Evolutionary conservation across 2,888 invertebrate genomes (phyloP).

Genomic region (Dromius quadrimaculatus): DNA sequence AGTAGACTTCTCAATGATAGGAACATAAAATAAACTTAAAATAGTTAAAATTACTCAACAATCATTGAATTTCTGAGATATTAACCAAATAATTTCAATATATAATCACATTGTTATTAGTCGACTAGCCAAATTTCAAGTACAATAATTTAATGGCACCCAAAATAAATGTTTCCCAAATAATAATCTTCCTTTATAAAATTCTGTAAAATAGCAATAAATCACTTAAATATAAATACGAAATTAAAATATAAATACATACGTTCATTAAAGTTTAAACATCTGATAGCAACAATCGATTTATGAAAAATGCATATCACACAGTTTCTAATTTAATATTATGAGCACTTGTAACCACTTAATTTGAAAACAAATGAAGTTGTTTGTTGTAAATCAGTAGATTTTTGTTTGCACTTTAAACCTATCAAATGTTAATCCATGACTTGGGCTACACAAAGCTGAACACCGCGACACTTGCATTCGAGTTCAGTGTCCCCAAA

Average conservation of each 20-base stretch:
- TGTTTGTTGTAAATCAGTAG: conserved; percentile 14
- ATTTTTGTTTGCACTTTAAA: conserved; percentile 36
- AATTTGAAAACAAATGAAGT: conserved; percentile 30
- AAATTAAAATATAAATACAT: conserved; percentile 42
- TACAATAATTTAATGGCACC: conserved; percentile 10
- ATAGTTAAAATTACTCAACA: background rate
- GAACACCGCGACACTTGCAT: conserved; percentile 47
- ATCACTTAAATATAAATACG: conserved; percentile 28
- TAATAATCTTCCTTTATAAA: background rate
- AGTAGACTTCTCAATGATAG: background rate
- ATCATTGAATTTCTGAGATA: conserved; percentile 4
- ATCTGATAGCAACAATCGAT: conserved; percentile 51
- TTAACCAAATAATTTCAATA: conserved; percentile 31
- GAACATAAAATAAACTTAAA: background rate
- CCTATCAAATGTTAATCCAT: conserved; percentile 35
- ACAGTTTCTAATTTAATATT: conserved; percentile 33
- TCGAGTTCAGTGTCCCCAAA: conserved; percentile 43
- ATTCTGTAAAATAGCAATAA: background rate
- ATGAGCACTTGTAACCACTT: conserved; percentile 20
- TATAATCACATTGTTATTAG: conserved; percentile 24
- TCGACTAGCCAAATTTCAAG: background rate
- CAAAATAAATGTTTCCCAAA: conserved; percentile 8
- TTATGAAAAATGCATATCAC: conserved; percentile 51
- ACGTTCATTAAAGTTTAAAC: conserved; percentile 51
- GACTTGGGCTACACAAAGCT: conserved; percentile 45